Evolutionary conservation across 2,797 vertebrate species (phyloP), one percentile per base, ranked within the genome.

Genomic region (Scolopax rusticola): DNA sequence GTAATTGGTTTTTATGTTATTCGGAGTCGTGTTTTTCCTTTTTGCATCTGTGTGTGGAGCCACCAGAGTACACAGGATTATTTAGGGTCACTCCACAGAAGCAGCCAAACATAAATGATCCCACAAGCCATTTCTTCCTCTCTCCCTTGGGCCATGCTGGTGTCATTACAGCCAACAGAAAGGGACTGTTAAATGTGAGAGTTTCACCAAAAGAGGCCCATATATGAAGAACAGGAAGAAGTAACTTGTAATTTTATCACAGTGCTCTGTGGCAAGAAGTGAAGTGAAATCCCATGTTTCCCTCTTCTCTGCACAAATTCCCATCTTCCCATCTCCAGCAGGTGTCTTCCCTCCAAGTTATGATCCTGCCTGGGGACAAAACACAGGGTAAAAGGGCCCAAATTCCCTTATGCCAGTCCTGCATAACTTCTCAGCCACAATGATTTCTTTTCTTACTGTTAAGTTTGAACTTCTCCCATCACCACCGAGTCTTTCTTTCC

Each of bases 101-200:
- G 27, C 23, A 90, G 65, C 43, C 63, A 90, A 96, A 95, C 78
- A 96, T 90, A 89, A 97, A 95, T 32, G 48, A 69, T 40, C 50
- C 89, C 90, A 50, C 57, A 65, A 95, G 69, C 69, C 59, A 47
- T 65, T 92, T 87, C 76, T 94, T 86, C 59, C 63, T 94, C 68
- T 51, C 63, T 73, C 12, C 14, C 40, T 28, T 33, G 27, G 61
- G 67, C 21, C 25, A 13, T 2, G 14, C 45, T 33, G 24, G 21
- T 65, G 20, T 51, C 38, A 74, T 54, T 77, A 64, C n/a, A 78
- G 73, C 1, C 3, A 88, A 70, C 11, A 32, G 54, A 90, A 70
- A 84, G 48, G 59, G 68, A 51, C 43, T 64, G 30, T 8, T 51
- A 38, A 68, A 59, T 11, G 27, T 17, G 9, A 63, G 36, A 53